phyloP scores from a whole-genome alignment of 2,888 invertebrate species.

The Drosophila ustulata region DNA sequence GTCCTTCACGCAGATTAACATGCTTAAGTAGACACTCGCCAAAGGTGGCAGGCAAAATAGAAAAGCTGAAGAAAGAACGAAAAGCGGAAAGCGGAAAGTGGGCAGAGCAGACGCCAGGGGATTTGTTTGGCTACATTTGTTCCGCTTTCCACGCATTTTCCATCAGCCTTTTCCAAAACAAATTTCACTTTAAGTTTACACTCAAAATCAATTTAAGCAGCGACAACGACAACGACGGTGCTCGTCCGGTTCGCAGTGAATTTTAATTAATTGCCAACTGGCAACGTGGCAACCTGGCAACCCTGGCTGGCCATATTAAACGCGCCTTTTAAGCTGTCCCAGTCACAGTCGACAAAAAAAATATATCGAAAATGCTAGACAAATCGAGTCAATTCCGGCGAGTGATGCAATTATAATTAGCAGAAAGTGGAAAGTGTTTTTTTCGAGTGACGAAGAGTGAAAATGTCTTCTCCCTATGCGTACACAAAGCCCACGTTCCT shows the following conservation, averaged over 20 bases:
- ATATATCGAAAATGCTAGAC: constrained; percentile 34
- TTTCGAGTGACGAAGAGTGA: constrained; percentile 1
- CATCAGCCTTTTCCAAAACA: constrained; percentile 47
- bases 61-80: not conserved
- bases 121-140: constrained; percentile 25
- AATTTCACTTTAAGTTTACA: constrained; percentile 54
- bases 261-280: constrained; percentile 34
- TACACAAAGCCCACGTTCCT: constrained; percentile 66
- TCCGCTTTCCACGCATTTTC: constrained; percentile 62
- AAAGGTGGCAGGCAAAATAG: constrained; percentile 11
- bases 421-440: constrained; percentile 7
- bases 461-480: constrained; percentile 59
- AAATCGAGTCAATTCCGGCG: not conserved
- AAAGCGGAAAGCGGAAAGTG: constrained; percentile 3
- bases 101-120: constrained; percentile 29
- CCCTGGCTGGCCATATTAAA: constrained; percentile 2
- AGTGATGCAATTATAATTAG: constrained; percentile 3
- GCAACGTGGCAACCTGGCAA: not conserved
- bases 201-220: constrained; percentile 51
- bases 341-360: constrained; percentile 5
- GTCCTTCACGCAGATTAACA: constrained; percentile 46
- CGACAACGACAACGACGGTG: constrained; percentile 29
- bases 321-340: constrained; percentile 2
- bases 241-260: constrained; percentile 7
- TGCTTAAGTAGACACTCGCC: constrained; percentile 19